Evolutionary conservation across 1,140 invertebrate species (phyloP).

Genomic region (Helicoverpa armigera): DNA sequence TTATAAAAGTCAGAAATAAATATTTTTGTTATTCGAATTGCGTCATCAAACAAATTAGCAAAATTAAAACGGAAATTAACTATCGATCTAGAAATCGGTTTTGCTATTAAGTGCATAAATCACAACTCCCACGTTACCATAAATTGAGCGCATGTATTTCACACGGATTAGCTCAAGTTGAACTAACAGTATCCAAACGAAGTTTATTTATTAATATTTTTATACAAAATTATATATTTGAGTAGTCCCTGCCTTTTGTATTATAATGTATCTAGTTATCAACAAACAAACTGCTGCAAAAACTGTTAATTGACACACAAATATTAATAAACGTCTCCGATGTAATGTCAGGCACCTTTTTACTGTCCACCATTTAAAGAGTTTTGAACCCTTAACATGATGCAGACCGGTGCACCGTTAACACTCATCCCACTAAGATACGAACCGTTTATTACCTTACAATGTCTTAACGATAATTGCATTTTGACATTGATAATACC

Average conservation of each 20-base stretch:
- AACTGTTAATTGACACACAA: conserved; percentile 41
- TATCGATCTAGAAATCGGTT: conserved; percentile 38
- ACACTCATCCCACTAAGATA: conserved; percentile 42
- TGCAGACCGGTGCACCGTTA: conserved; percentile 46
- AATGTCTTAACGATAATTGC: conserved; percentile 50
- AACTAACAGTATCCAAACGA: neutral
- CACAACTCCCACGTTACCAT: conserved; percentile 53
- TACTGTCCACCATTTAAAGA: conserved; percentile 37
- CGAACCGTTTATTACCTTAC: conserved; percentile 43
- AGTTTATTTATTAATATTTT: too few species aligned
- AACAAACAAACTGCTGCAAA: conserved; percentile 15
- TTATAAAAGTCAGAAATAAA: neutral
- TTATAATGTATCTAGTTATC: conserved; percentile 8
- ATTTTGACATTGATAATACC: conserved; percentile 48
- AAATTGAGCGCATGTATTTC: conserved; percentile 36
- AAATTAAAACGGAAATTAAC: conserved; percentile 40
- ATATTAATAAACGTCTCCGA: conserved; percentile 48
- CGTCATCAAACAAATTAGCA: conserved; percentile 33
- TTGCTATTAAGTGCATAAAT: conserved; percentile 51
- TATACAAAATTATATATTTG: neutral
- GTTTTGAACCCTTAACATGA: conserved; percentile 25
- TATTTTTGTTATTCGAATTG: conserved; percentile 5
- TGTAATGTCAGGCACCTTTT: conserved; percentile 47
- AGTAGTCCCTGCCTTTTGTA: neutral
- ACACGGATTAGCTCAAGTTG: conserved; percentile 41